phyloP scores from a whole-genome alignment of 2,113 vertebrate species.

The Ceyx margarethae region DNA sequence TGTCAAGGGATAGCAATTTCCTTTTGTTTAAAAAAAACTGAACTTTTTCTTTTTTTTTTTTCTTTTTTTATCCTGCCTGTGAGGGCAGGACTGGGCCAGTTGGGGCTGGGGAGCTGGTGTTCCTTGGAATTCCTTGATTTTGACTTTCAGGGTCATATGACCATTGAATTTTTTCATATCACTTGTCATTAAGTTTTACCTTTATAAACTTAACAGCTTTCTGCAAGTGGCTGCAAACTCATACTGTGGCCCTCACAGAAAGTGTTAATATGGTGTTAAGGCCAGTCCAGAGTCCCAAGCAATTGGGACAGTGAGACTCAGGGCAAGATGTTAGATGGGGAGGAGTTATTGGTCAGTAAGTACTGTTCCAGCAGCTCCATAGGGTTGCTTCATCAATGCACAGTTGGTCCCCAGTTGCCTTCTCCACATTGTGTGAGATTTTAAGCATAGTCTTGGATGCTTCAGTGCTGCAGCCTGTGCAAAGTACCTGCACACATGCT shows the following conservation, averaged over 20 bases:
- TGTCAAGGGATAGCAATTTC: too few species aligned
- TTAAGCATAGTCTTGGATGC: not conserved
- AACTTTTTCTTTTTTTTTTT: too few species aligned
- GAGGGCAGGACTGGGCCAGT: too few species aligned
- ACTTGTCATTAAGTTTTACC: not conserved
- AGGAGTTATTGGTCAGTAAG: not conserved
- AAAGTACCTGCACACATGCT: not conserved
- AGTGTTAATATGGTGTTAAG: not conserved
- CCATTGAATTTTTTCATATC: not conserved
- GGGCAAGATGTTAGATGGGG: not conserved
- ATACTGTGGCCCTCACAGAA: fast-evolving
- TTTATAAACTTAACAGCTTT: not conserved
- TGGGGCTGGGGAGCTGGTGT: too few species aligned
- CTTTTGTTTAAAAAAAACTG: too few species aligned
- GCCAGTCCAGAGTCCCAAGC: not conserved
- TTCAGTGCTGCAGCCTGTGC: not conserved
- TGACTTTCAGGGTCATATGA: not conserved
- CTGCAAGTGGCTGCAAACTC: fast-evolving
- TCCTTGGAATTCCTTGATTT: not conserved
- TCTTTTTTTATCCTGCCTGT: too few species aligned
- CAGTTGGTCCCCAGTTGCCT: not conserved
- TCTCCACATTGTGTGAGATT: not conserved
- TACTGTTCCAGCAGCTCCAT: not conserved
- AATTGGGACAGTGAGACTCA: not conserved
- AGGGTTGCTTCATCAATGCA: not conserved